Evolutionary conservation across 2,113 vertebrate species (phyloP).

Genomic region (Trichomycterus rosablanca): DNA sequence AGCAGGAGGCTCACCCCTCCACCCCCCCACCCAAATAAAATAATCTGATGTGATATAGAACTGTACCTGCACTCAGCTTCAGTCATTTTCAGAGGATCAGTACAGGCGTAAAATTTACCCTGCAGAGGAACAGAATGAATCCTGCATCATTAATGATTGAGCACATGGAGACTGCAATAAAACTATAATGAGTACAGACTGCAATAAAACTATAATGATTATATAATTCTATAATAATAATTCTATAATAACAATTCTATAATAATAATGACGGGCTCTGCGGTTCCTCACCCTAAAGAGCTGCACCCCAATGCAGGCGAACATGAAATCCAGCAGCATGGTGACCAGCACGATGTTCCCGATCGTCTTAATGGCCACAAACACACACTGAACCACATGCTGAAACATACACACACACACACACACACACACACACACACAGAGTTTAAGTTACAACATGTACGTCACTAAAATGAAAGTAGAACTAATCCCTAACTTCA

Average conservation of each 20-base stretch:
- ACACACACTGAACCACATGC: slow-evolving; percentile 93
- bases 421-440: slow-evolving; percentile 3
- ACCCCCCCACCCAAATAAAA: too few relatives aligned
- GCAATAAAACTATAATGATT: too few relatives aligned
- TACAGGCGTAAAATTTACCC: slow-evolving; percentile 85
- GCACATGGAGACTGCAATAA: too few relatives aligned
- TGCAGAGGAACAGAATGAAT: slow-evolving; percentile 46
- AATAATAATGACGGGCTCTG: neutral
- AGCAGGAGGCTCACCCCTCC: too few relatives aligned
- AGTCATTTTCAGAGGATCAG: slow-evolving; percentile 80
- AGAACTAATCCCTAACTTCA: too few relatives aligned
- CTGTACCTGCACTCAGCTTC: slow-evolving; percentile 80
- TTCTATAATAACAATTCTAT: neutral
- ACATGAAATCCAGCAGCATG: slow-evolving; percentile 89
- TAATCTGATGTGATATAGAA: too few relatives aligned
- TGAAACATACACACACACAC: slow-evolving; percentile 43
- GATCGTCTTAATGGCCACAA: slow-evolving; percentile 91
- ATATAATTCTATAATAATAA: too few relatives aligned
- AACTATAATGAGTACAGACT: too few relatives aligned
- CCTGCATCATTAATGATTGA: neutral
- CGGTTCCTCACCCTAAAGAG: slow-evolving; percentile 82
- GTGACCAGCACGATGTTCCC: slow-evolving; percentile 91
- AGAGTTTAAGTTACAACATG: too few relatives aligned
- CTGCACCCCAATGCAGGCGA: slow-evolving; percentile 91
- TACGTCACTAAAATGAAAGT: too few relatives aligned